These are phyloP conservation scores for Dolichotis patagonum DNA, from an alignment of 2,113 vertebrate genomes.

Conservation along the genomic window DNA sequence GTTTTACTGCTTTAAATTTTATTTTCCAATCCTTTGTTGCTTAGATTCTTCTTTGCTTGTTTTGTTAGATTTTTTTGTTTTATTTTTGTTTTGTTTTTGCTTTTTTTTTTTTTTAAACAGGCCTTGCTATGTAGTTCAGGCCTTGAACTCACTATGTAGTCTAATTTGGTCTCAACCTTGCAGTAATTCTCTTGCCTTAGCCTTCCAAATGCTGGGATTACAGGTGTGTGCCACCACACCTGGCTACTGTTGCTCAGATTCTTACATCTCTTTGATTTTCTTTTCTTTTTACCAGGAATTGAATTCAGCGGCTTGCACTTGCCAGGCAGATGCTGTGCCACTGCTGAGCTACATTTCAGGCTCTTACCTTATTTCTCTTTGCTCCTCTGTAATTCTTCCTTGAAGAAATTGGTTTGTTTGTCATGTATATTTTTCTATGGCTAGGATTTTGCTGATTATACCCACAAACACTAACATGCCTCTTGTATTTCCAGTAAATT, in stretches of 20 bases:
- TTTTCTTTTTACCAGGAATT: too few species aligned
- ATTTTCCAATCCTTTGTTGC: not conserved
- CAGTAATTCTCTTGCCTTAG: not conserved
- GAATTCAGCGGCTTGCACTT: too few species aligned
- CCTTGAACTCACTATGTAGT: not conserved
- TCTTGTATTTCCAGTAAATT: slow-evolving; percentile 4
- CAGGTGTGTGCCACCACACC: not conserved
- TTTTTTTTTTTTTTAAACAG: too few species aligned
- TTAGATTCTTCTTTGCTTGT: not conserved
- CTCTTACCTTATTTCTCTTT: not conserved
- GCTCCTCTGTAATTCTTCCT: not conserved
- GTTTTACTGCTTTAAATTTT: not conserved
- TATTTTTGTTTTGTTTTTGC: too few species aligned
- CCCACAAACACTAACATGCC: not conserved
- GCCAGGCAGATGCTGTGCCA: too few species aligned
- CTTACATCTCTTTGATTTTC: not conserved
- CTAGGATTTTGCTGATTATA: not conserved
- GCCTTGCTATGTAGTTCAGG: not conserved
- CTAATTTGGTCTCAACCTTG: not conserved
- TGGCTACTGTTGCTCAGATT: not conserved
- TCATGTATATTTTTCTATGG: not conserved
- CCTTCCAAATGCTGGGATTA: not conserved
- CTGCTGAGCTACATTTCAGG: too few species aligned
- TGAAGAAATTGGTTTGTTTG: slow-evolving; percentile 6
- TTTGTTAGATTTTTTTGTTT: not conserved